Percentiles rank a stretch among this genome's conserved stretches.
These are phyloP conservation scores for Uria lomvia DNA, from an alignment of 2,113 vertebrate species.

Conservation along the genomic window DNA sequence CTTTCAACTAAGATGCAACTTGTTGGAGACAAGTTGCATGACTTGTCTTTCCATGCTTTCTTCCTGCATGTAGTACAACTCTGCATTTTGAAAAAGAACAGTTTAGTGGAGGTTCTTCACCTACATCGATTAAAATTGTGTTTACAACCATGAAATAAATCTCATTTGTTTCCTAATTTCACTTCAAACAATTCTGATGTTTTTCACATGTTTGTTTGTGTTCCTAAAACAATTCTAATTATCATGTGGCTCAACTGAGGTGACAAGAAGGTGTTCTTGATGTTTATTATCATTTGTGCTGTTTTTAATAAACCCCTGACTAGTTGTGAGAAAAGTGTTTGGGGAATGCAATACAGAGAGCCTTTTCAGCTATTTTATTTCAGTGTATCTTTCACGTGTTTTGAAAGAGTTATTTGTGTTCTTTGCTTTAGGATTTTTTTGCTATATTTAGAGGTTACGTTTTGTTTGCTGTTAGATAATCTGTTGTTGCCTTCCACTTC, in stretches of 20 bases:
- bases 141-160: neutral
- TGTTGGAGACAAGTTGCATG: neutral
- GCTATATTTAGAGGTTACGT: neutral
- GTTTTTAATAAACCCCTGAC: neutral
- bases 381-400: neutral
- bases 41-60: neutral
- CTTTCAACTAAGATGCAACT: neutral
- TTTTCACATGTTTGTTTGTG: neutral
- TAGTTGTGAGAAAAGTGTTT: neutral
- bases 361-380: neutral
- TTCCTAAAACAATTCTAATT: neutral
- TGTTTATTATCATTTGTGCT: neutral
- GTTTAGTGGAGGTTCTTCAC: neutral
- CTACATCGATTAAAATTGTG: rapidly evolving
- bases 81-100: neutral
- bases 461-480: neutral
- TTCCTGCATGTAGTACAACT: neutral
- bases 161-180: neutral
- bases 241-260: neutral
- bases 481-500: neutral
- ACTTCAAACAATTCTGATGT: neutral
- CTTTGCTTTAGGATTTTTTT: neutral
- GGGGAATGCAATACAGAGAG: neutral
- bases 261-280: neutral
- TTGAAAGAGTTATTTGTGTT: neutral